Percentiles rank a stretch among this genome's conserved stretches.
These are phyloP conservation scores for Crocallis elinguaria DNA, from an alignment of 2,888 invertebrate species.

Conservation along the genomic window DNA sequence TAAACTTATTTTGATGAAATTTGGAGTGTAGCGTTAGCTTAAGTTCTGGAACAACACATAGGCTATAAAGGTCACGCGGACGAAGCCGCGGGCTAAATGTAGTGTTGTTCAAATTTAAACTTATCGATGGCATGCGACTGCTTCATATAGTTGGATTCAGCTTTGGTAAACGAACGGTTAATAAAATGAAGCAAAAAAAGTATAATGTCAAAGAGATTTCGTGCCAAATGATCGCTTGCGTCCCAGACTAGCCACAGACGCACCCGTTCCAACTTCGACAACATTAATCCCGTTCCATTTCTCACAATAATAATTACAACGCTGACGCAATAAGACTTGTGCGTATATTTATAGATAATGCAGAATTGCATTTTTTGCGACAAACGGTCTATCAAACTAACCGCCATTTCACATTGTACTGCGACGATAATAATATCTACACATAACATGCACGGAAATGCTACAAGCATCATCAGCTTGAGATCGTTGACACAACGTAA, in stretches of 20 bases:
- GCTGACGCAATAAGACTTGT: slow-evolving; percentile 44
- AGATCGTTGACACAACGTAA: slow-evolving; percentile 44
- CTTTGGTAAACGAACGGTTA: slow-evolving; percentile 29
- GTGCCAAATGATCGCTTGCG: slow-evolving; percentile 48
- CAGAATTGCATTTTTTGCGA: slow-evolving; percentile 11
- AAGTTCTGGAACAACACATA: too few species aligned
- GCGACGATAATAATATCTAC: too few species aligned
- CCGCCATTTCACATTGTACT: too few species aligned
- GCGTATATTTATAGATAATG: slow-evolving; percentile 34
- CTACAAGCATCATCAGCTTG: slow-evolving; percentile 21
- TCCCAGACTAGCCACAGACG: slow-evolving; percentile 57
- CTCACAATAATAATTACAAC: slow-evolving; percentile 49
- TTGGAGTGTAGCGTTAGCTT: too few species aligned
- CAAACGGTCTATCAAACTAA: slow-evolving; percentile 5
- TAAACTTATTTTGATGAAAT: too few species aligned
- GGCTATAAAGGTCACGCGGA: too few species aligned
- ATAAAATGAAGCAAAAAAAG: slow-evolving; percentile 39
- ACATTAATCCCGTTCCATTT: slow-evolving; percentile 34
- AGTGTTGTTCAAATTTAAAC: slow-evolving; percentile 9
- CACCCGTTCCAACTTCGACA: slow-evolving; percentile 40
- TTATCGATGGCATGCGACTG: slow-evolving; percentile 20
- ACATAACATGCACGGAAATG: slow-evolving; percentile 27
- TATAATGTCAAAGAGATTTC: slow-evolving; percentile 34
- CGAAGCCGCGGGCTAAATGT: too few species aligned
- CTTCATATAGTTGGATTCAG: slow-evolving; percentile 11